These are phyloP conservation scores for Merodon equestris DNA, from an alignment of 2,888 invertebrate genomes.

Conservation along the genomic window DNA sequence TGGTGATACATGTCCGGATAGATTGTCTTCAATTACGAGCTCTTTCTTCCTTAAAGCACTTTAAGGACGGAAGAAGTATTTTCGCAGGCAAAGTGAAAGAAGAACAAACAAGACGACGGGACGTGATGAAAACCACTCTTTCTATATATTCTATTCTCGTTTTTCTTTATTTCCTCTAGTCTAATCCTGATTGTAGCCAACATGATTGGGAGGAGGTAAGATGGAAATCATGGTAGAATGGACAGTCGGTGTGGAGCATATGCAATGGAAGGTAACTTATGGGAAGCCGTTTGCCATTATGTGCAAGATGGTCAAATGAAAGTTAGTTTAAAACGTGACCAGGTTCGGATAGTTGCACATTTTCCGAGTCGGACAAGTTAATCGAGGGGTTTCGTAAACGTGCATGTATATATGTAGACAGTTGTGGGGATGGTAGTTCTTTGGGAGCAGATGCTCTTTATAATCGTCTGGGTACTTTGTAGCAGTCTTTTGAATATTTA, in stretches of 20 bases:
- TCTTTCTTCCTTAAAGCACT: too few relatives aligned
- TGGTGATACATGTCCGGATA: conserved; percentile 40
- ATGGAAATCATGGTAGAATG: conserved; percentile 35
- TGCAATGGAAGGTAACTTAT: conserved; percentile 47
- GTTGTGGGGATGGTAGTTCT: too few relatives aligned
- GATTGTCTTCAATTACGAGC: conserved; percentile 59
- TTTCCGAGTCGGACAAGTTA: too few relatives aligned
- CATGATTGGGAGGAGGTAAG: conserved; percentile 41
- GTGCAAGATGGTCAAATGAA: conserved; percentile 30
- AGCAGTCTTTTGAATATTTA: too few relatives aligned
- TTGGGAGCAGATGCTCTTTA: too few relatives aligned
- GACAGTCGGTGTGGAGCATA: conserved; percentile 12
- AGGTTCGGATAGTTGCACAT: background rate
- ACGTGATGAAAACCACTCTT: conserved; percentile 53
- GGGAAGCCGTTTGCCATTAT: conserved; percentile 30
- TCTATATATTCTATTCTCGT: background rate
- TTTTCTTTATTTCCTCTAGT: conserved; percentile 1
- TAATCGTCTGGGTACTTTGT: too few relatives aligned
- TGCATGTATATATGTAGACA: too few relatives aligned
- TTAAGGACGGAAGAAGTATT: conserved; percentile 15
- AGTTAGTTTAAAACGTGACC: conserved; percentile 59
- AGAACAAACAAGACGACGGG: conserved; percentile 37
- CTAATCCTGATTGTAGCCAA: conserved; percentile 51
- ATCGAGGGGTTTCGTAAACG: too few relatives aligned
- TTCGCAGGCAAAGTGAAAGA: conserved; percentile 1